Conservation (phyloP, 2,888 invertebrate species). For the Hirtodrosophila alboralis region DNA sequence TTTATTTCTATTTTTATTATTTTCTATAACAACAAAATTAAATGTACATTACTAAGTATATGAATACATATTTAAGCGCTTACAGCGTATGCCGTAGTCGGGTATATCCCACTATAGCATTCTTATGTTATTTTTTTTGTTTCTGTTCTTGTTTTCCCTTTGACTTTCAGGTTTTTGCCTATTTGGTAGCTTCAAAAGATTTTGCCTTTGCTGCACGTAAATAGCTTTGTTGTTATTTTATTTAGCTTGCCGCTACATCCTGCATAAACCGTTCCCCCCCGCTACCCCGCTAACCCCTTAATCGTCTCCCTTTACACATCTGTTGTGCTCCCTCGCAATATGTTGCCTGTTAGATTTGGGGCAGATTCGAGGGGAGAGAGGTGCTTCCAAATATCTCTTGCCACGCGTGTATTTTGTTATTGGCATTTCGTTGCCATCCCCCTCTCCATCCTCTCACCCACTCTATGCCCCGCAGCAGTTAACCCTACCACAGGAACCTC, state of each 20-base stretch:
- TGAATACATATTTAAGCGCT: no score
- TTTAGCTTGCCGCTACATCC: slow-evolving; percentile 11
- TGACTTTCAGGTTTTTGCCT: slow-evolving; percentile 32
- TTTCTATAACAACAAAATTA: no score
- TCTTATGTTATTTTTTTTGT: slow-evolving; percentile 5
- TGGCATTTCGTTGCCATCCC: slow-evolving; percentile 47
- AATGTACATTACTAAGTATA: no score
- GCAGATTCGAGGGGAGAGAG: slow-evolving; percentile 1
- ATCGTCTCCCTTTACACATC: neutral
- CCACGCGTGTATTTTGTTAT: slow-evolving; percentile 54
- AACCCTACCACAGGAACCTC: slow-evolving; percentile 28
- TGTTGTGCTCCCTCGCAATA: slow-evolving; percentile 29
- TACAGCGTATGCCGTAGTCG: no score
- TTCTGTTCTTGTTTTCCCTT: slow-evolving; percentile 5
- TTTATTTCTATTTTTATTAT: no score
- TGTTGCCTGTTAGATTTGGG: slow-evolving; percentile 2
- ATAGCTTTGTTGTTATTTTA: slow-evolving; percentile 52
- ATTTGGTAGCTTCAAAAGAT: slow-evolving; percentile 56
- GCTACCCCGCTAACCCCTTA: neutral
- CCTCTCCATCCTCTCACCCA: slow-evolving; percentile 3
- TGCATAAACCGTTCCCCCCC: neutral
- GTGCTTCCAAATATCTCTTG: slow-evolving; percentile 35
- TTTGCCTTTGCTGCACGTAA: slow-evolving; percentile 49
- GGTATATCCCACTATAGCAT: no score
- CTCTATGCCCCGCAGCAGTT: slow-evolving; percentile 21